These are phyloP conservation scores for Cataglyphis livida DNA, from an alignment of 2,888 invertebrate genomes.

Conservation along the genomic window DNA sequence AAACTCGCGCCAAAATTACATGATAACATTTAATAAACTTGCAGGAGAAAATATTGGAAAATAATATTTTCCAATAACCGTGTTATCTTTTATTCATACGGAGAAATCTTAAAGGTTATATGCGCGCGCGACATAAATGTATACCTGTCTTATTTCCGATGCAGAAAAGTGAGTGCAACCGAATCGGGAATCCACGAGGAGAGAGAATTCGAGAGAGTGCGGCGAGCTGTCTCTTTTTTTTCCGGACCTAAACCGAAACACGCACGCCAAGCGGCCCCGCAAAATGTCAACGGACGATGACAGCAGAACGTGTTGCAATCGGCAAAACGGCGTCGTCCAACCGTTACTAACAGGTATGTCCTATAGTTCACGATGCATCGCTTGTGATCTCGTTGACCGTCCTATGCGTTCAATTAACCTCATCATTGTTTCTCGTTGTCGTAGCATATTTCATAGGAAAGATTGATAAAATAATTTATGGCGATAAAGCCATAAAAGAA, in stretches of 20 bases:
- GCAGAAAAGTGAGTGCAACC: conserved; percentile 39
- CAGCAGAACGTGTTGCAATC: conserved; percentile 82
- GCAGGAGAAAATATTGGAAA: background rate
- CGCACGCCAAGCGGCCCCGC: conserved; percentile 12
- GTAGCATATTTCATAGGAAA: background rate
- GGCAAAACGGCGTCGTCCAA: conserved; percentile 94
- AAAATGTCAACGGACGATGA: conserved; percentile 77
- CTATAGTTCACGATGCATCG: background rate
- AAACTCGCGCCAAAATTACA: background rate
- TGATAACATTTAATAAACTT: background rate
- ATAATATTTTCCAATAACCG: background rate
- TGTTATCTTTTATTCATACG: background rate
- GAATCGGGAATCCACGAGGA: background rate
- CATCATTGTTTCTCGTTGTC: background rate
- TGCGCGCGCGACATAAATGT: background rate
- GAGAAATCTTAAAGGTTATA: background rate
- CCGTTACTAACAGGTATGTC: conserved; percentile 94
- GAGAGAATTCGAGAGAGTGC: background rate
- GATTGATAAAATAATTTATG: background rate
- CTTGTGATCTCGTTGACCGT: background rate
- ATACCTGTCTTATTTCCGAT: background rate
- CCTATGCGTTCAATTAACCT: background rate
- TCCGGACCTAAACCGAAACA: background rate
- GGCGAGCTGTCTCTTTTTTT: background rate
- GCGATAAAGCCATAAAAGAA: background rate